These are phyloP conservation scores for Equus quagga DNA, from an alignment of 2,113 vertebrate genomes.

Conservation along the genomic window DNA sequence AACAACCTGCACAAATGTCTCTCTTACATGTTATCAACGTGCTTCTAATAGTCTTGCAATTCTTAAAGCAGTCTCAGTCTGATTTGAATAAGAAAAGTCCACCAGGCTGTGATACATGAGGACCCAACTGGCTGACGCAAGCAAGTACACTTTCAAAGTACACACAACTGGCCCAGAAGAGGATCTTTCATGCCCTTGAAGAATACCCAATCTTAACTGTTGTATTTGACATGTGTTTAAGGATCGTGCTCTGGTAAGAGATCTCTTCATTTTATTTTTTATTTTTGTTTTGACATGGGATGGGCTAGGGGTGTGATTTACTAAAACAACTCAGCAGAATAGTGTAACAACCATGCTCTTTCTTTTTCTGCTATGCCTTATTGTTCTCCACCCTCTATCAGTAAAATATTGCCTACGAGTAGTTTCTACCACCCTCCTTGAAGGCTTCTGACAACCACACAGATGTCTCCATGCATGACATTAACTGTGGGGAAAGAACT, in stretches of 20 bases:
- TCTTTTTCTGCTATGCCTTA: neutral
- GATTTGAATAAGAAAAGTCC: slow-evolving; percentile 58
- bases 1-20: slow-evolving; percentile 74
- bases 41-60: slow-evolving; percentile 65
- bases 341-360: neutral
- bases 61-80: slow-evolving; percentile 55
- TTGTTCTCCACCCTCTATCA: neutral
- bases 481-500: neutral
- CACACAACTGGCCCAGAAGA: neutral
- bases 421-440: neutral
- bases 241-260: neutral
- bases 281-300: slow-evolving; percentile 7
- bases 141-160: slow-evolving; percentile 46
- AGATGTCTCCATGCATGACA: neutral
- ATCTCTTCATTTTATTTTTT: slow-evolving; percentile 32
- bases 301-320: neutral
- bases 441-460: slow-evolving; percentile 1
- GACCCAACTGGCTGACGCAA: neutral
- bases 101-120: neutral
- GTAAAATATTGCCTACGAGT: slow-evolving; percentile 38
- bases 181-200: neutral
- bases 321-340: neutral
- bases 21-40: slow-evolving; percentile 73
- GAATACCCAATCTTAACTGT: neutral
- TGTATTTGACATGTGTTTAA: slow-evolving; percentile 9